Base-by-base conservation (phyloP, 2,888 invertebrate species). In the Pseudococcus jackbeardsleyi region DNA sequence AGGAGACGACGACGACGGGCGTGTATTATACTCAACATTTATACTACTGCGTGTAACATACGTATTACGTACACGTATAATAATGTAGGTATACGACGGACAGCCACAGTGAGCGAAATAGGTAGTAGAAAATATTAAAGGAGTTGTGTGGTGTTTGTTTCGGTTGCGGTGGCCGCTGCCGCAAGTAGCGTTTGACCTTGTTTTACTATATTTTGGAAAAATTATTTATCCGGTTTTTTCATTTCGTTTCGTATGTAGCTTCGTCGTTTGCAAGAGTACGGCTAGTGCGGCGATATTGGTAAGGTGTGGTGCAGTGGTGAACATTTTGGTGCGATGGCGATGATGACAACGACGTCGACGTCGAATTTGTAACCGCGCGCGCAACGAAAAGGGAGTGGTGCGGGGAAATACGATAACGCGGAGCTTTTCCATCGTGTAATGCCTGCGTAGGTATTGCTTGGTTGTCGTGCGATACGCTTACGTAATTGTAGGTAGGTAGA, bases 181-280 rank as follows among this genome's bases (percentile, higher is more conserved):
- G 17, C 54, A 54, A 54, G 54, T 54, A 12, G 77, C 77, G 77
- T 33, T 33, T 42, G 77, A 77, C 77, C 77, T 77, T 77, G 77
- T 77, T 77, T 77, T 54, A 54, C 54, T 77, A 39, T n/a, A 42
- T 42, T 77, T 39, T 39, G 77, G 42, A 42, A 77, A 77, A 39
- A 77, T 77, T 68, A 68, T 68, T 68, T 77, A 77, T 77, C 77
- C 77, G 77, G 77, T 77, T 77, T 77, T 77, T 15, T 26, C 15
- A 3, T 22, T 68, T 9, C 68, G 19, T n/a, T 64, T 19, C 17
- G 15, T 54, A n/a, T 54, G 54, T 54, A 54, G 15, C 15, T 4
- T 17, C 54, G 54, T 19, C 68, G 68, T 68, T 7, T 19, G 26
- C 64, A 12, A 50, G 15, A 50, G 48, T 6, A n/a, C 6, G 5